Percentiles rank a stretch among this genome's conserved stretches.
These are phyloP conservation scores for Galendromus occidentalis DNA, from an alignment of 1,140 invertebrate species.

Conservation along the genomic window DNA sequence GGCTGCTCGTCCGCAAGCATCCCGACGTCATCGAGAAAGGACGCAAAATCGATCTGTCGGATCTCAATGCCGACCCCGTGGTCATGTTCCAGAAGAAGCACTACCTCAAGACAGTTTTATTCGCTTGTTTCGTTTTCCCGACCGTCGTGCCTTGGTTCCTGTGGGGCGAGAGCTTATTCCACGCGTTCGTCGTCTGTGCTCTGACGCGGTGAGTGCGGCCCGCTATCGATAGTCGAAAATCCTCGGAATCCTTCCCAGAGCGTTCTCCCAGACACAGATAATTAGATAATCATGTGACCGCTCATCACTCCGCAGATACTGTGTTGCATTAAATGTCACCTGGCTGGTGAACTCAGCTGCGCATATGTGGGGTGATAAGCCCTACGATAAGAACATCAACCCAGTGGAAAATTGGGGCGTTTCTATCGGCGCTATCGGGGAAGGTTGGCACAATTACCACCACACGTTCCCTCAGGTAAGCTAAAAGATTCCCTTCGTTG, in stretches of 20 bases:
- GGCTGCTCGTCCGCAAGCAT: constrained; percentile 77
- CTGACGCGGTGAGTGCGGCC: constrained; percentile 27
- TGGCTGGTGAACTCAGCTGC: constrained; percentile 89
- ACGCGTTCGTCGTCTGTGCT: constrained; percentile 56
- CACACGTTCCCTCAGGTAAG: constrained; percentile 77
- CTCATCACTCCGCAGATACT: constrained; percentile 38
- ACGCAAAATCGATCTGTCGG: constrained; percentile 58
- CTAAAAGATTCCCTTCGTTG: not conserved
- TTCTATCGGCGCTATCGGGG: constrained; percentile 47
- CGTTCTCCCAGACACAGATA: not conserved
- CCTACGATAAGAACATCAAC: constrained; percentile 60
- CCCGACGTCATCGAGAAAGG: constrained; percentile 70
- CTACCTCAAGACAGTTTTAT: constrained; percentile 38
- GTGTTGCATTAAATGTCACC: constrained; percentile 63
- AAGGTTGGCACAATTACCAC: constrained; percentile 88
- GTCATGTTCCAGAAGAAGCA: constrained; percentile 61
- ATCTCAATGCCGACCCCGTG: constrained; percentile 67
- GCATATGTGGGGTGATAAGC: constrained; percentile 68
- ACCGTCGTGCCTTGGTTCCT: constrained; percentile 54
- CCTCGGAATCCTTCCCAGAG: not conserved
- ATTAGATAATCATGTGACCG: not conserved
- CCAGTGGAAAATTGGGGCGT: constrained; percentile 49
- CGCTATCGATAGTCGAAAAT: not conserved
- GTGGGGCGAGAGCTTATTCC: constrained; percentile 58
- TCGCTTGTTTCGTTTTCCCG: constrained; percentile 64